Percentiles rank a stretch among this genome's conserved stretches.
These are phyloP conservation scores for Xiphias gladius DNA, from an alignment of 2,113 vertebrate genomes.

Conservation along the genomic window DNA sequence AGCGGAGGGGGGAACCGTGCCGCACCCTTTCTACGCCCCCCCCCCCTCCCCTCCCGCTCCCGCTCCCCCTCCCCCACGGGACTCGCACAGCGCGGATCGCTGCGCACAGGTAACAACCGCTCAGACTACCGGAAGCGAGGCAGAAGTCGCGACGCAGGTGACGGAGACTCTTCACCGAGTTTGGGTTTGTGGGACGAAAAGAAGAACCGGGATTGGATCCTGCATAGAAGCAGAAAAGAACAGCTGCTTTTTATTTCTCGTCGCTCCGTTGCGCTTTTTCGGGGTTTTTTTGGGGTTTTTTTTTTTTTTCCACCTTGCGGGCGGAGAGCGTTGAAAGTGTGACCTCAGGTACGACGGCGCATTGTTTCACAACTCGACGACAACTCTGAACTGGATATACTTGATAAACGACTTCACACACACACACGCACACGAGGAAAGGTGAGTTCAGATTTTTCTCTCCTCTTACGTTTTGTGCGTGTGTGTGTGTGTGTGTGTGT, in stretches of 20 bases:
- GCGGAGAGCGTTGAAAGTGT: neutral
- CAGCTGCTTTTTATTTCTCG: neutral
- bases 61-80: neutral
- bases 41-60: slow-evolving; percentile 7
- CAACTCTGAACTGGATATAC: slow-evolving; percentile 43
- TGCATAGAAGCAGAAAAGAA: neutral
- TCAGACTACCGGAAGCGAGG: slow-evolving; percentile 30
- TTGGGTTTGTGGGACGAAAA: neutral
- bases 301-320: neutral
- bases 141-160: slow-evolving; percentile 19
- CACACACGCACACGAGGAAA: neutral
- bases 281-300: neutral
- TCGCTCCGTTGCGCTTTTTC: too few relatives aligned
- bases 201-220: neutral
- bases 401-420: slow-evolving; percentile 14
- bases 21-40: slow-evolving; percentile 57
- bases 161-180: neutral
- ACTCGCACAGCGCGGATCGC: neutral
- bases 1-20: neutral
- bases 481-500: too few relatives aligned
- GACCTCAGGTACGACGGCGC: slow-evolving; percentile 32
- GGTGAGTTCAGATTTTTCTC: slow-evolving; percentile 23
- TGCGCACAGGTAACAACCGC: slow-evolving; percentile 59
- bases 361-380: neutral
- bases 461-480: neutral